Conservation (phyloP, 2,797 vertebrate species). For the Enteromius radiatus region DNA sequence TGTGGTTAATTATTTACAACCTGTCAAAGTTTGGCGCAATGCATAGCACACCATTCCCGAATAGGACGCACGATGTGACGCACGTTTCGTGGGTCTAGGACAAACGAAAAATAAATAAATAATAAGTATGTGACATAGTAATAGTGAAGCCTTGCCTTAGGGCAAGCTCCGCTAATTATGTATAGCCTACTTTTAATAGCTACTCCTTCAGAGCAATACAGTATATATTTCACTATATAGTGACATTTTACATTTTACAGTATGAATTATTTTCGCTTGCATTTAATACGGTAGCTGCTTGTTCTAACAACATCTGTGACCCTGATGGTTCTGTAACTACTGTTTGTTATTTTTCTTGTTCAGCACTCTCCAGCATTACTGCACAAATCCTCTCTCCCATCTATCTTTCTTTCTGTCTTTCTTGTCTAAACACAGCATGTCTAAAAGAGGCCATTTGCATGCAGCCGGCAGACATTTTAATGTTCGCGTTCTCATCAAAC, state of each 20-base stretch:
- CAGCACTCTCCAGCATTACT: background rate
- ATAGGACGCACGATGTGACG: too few relatives aligned
- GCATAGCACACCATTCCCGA: too few relatives aligned
- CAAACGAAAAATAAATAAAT: too few relatives aligned
- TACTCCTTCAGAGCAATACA: background rate
- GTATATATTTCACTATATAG: too few relatives aligned
- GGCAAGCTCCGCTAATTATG: too few relatives aligned
- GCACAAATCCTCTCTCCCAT: background rate
- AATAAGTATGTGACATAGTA: too few relatives aligned
- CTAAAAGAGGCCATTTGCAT: conserved; percentile 56
- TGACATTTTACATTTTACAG: background rate
- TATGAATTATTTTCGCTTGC: background rate
- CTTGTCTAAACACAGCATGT: conserved; percentile 47
- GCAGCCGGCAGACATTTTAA: conserved; percentile 63
- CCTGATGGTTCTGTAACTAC: conserved; percentile 42
- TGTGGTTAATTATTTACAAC: too few relatives aligned
- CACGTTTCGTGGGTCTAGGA: too few relatives aligned
- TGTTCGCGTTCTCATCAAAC: conserved; percentile 72
- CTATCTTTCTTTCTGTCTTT: conserved; percentile 26
- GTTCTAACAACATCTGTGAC: conserved; percentile 1
- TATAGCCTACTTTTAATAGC: too few relatives aligned
- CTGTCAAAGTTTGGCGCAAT: too few relatives aligned
- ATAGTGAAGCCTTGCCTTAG: too few relatives aligned
- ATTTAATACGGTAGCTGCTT: background rate
- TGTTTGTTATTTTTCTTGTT: conserved; percentile 39